Base-by-base conservation (phyloP, 1,140 invertebrate species). In the Anoplolepis gracilipes region DNA sequence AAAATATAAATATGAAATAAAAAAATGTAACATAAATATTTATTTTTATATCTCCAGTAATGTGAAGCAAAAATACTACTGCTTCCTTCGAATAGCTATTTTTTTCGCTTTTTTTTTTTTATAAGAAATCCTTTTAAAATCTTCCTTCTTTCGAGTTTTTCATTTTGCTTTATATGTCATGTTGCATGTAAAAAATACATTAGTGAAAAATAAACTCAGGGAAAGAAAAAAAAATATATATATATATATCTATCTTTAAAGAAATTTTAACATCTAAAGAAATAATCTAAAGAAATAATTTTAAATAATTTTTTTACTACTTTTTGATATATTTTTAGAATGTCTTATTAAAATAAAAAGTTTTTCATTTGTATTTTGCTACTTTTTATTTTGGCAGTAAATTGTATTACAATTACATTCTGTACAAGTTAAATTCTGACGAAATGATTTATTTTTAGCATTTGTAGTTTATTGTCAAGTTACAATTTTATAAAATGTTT, bases 341-440 rank as follows among this genome's bases (percentile, higher is more conserved):
- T 49, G 4, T 16, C 0, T 0, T 13, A 1, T 22, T 22, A 62
- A 28, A 70, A 53, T 69, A 19, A 49, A 10, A 10, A 46, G 1
- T 70, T 28, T 1, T 19, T n/a, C 8, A 53, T 70, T 65, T 65
- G n/a, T 65, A 42, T 65, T 33, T 70, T 5, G 11, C 22, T 70
- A 53, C 1, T 19, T 70, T 11, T 70, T 49, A 70, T 13, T 42
- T 42, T 49, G 28, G 28, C 49, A 8, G 11, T 22, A 55, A 73
- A 73, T 46, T 42, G 39, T 72, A 49, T 22, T 70, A 13, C 25
- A 28, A 70, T 69, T n/a, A n/a, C n/a, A n/a, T n/a, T n/a, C n/a
- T n/a, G n/a, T n/a, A n/a, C n/a, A n/a, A n/a, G n/a, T 69, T 64
- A 36, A 33, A n/a, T 69, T 69, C 16, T 46, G 5, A 49, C 0